Percentiles rank a stretch among this genome's conserved stretches.
Conservation (phyloP, 2,888 invertebrate genomes). For the Diaprepes abbreviatus region DNA sequence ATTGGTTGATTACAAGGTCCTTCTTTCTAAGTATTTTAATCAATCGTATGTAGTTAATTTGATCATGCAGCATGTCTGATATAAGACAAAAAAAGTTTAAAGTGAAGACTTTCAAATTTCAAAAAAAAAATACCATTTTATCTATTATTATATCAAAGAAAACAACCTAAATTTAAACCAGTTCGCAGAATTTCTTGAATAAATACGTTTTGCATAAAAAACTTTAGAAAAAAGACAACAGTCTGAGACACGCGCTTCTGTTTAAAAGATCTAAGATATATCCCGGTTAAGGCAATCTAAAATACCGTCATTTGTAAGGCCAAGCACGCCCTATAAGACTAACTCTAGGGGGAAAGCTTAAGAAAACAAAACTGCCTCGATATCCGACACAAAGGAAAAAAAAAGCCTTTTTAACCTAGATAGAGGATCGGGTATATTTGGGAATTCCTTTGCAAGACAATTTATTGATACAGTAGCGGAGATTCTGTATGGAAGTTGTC, state of each 20-base stretch:
- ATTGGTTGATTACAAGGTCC: too few species aligned
- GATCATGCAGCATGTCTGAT: too few species aligned
- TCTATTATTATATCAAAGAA: too few species aligned
- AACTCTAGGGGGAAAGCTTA: conserved; percentile 30
- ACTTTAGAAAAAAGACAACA: conserved; percentile 1
- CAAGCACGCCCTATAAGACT: conserved; percentile 21
- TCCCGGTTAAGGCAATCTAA: conserved; percentile 25
- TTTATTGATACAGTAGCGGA: conserved; percentile 5
- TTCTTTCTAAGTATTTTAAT: too few species aligned
- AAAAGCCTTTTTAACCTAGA: conserved; percentile 24
- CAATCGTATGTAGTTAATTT: too few species aligned
- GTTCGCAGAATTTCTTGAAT: neutral
- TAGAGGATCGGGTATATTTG: conserved; percentile 9
- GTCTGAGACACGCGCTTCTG: conserved; percentile 7
- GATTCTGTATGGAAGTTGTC: neutral
- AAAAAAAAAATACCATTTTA: too few species aligned
- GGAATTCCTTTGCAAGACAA: conserved; percentile 6
- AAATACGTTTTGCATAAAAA: neutral
- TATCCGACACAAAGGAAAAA: conserved; percentile 28
- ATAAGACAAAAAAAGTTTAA: too few species aligned
- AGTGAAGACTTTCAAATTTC: too few species aligned
- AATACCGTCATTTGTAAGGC: conserved; percentile 39
- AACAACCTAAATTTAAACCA: too few species aligned
- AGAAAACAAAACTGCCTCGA: conserved; percentile 31
- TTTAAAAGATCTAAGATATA: conserved; percentile 30